phyloP scores from a whole-genome alignment of 2,797 vertebrate species.

The Peromyscus melanophrys region DNA sequence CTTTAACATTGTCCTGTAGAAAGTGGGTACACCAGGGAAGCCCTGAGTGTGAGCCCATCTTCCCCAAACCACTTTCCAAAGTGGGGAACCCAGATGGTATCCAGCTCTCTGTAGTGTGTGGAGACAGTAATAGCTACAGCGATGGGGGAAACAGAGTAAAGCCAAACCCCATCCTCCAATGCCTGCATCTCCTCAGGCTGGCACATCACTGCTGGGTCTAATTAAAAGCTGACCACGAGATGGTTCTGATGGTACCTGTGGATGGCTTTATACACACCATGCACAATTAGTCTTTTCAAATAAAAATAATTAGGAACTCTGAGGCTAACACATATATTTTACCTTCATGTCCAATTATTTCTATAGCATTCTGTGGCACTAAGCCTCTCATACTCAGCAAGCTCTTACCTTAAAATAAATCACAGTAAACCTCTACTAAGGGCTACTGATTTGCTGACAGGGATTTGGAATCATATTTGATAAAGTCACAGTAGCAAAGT shows the following conservation, averaged over 20 bases:
- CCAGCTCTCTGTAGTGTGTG: neutral
- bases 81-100: too few species aligned
- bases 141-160: neutral
- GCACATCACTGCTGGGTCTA: neutral
- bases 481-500: neutral
- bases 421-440: neutral
- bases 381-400: neutral
- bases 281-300: neutral
- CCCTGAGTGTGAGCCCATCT: neutral
- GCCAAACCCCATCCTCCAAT: rapidly evolving
- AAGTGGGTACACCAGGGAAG: neutral
- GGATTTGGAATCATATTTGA: neutral
- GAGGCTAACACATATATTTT: conserved; percentile 10
- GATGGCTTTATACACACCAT: neutral
- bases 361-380: conserved; percentile 9
- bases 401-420: conserved; percentile 36
- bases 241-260: neutral
- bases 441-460: neutral
- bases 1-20: neutral
- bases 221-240: neutral
- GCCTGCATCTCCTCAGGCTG: neutral
- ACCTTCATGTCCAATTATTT: conserved; percentile 49
- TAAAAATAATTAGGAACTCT: conserved; percentile 58
- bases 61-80: neutral
- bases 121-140: neutral